phyloP scores from a whole-genome alignment of 37 sponge, comb jelly and placozoan species.

The Aphrocallistes beatrix region DNA sequence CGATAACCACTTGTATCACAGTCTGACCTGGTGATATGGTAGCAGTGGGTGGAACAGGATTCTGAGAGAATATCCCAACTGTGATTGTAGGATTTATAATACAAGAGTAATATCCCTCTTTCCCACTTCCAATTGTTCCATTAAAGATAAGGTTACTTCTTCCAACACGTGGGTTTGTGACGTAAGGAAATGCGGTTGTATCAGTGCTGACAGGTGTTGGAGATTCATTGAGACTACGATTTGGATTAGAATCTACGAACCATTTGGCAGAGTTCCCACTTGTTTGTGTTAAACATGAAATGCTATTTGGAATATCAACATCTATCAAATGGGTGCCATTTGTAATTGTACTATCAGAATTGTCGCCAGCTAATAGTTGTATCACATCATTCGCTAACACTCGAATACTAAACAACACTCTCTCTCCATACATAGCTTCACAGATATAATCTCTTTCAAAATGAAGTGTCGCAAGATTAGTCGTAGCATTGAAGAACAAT shows the following conservation, averaged over 20 bases:
- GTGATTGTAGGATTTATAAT: background rate
- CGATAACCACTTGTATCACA: background rate
- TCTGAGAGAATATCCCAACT: background rate
- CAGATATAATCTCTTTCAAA: background rate
- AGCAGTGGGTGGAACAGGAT: background rate
- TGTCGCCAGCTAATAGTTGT: background rate
- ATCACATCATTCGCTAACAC: background rate
- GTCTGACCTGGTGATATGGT: background rate
- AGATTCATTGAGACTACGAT: background rate
- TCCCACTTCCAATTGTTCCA: background rate
- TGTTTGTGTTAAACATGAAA: background rate
- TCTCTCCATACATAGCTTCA: background rate
- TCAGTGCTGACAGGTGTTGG: background rate
- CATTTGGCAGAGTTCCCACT: background rate
- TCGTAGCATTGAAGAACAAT: background rate
- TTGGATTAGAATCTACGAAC: conserved; percentile 6
- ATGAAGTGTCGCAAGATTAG: background rate
- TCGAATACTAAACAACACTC: background rate
- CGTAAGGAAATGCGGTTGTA: background rate
- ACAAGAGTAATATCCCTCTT: background rate
- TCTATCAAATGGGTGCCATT: background rate
- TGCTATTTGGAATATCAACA: background rate
- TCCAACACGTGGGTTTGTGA: background rate
- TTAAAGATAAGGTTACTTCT: background rate
- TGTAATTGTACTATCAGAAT: background rate